Evolutionary conservation across 2,888 invertebrate species (phyloP).

Genomic region (Eledona agricola): DNA sequence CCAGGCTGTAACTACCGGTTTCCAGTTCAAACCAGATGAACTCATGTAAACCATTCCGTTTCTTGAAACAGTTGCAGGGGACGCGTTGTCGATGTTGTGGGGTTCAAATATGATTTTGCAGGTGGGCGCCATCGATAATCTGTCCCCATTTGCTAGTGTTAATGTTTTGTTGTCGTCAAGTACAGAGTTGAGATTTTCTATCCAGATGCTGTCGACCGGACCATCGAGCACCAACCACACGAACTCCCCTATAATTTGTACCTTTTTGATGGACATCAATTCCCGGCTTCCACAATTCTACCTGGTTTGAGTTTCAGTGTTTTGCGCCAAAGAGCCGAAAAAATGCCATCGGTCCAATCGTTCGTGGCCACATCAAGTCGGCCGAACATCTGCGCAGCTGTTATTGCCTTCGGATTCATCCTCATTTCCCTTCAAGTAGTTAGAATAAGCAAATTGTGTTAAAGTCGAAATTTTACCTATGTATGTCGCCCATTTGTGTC

Average conservation of each 20-base stretch:
- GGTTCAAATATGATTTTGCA: constrained; percentile 98
- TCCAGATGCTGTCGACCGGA: constrained; percentile 98
- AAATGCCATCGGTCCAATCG: constrained; percentile 98
- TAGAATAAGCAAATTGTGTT: constrained; percentile 10
- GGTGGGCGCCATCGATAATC: constrained; percentile 91
- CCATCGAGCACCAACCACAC: constrained; percentile 96
- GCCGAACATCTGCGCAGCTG: constrained; percentile 98
- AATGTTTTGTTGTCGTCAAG: constrained; percentile 96
- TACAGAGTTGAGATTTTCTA: constrained; percentile 96
- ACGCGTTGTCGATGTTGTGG: constrained; percentile 97
- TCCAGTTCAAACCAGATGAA: constrained; percentile 93
- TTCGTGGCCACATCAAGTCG: constrained; percentile 95
- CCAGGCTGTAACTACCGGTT: constrained; percentile 89
- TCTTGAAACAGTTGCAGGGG: constrained; percentile 93
- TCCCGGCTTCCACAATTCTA: constrained; percentile 24
- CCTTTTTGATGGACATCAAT: too few species aligned
- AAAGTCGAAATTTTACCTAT: too few species aligned
- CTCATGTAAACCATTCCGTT: constrained; percentile 87
- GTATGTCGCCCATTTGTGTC: constrained; percentile 83
- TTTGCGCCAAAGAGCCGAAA: constrained; percentile 95
- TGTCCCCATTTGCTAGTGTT: constrained; percentile 94
- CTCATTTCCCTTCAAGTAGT: constrained; percentile 79
- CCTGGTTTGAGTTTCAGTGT: constrained; percentile 87
- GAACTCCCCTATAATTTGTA: constrained; percentile 84
- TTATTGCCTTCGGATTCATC: constrained; percentile 98